phyloP scores from a whole-genome alignment of 1,140 invertebrate genomes.

The Drosophila saltans region DNA sequence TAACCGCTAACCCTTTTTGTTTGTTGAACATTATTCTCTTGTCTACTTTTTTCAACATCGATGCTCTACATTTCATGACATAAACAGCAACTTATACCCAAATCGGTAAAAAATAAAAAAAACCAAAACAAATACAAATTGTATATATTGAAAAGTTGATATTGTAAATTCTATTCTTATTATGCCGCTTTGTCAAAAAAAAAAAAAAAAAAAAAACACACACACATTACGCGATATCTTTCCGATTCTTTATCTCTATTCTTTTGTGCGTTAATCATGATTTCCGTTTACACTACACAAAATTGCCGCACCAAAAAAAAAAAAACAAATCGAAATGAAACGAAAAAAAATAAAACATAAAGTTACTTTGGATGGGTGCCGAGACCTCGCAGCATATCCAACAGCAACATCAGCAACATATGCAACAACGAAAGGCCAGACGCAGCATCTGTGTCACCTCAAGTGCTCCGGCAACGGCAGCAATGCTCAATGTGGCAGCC shows the following conservation, averaged over 20 bases:
- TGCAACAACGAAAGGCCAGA: conserved; percentile 58
- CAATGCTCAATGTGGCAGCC: conserved; percentile 51
- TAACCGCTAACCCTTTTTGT: conserved; percentile 49
- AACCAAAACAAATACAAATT: conserved; percentile 22
- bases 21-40: conserved; percentile 60
- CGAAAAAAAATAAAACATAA: conserved; percentile 16
- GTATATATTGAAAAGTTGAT: conserved; percentile 45
- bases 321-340: conserved; percentile 15
- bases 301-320: conserved; percentile 15
- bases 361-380: conserved; percentile 80
- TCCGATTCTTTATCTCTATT: conserved; percentile 45
- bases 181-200: conserved; percentile 38
- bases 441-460: conserved; percentile 77
- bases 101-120: conserved; percentile 59
- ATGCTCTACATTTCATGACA: conserved; percentile 46
- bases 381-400: conserved; percentile 34
- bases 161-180: conserved; percentile 38
- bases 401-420: conserved; percentile 55
- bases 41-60: conserved; percentile 67
- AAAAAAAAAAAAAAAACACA: too few species aligned
- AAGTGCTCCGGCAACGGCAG: conserved; percentile 65
- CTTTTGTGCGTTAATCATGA: conserved; percentile 29
- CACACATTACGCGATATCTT: conserved; percentile 34
- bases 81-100: conserved; percentile 72
- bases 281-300: conserved; percentile 43